These are phyloP conservation scores for Hirtodrosophila duncani DNA, from an alignment of 2,888 invertebrate genomes.

Conservation along the genomic window DNA sequence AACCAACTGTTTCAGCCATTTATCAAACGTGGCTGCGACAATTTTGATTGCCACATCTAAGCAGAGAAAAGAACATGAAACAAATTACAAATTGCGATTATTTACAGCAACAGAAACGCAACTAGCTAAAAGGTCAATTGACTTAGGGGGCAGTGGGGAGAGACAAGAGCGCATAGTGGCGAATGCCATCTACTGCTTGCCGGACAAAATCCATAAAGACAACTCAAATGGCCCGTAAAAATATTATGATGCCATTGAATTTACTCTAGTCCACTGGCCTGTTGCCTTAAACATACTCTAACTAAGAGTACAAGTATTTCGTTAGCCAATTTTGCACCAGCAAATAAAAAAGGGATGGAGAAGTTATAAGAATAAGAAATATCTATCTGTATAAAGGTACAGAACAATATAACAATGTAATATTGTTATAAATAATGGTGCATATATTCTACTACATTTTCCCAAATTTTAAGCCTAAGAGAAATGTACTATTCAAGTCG, in stretches of 20 bases:
- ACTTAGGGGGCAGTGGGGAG: background rate
- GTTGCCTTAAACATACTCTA: constrained; percentile 10
- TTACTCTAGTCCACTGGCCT: constrained; percentile 18
- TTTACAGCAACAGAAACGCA: constrained; percentile 57
- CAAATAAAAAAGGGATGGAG: too few species aligned
- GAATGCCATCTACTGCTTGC: too few species aligned
- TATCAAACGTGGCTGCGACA: constrained; percentile 53
- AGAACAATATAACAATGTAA: too few species aligned
- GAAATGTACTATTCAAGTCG: too few species aligned
- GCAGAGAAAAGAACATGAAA: constrained; percentile 41
- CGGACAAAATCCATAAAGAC: constrained; percentile 64
- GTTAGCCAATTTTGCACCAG: too few species aligned
- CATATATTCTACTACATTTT: too few species aligned
- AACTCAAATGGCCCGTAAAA: constrained; percentile 66
- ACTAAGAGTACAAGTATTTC: background rate
- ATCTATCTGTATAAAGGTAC: too few species aligned
- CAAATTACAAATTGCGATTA: constrained; percentile 53
- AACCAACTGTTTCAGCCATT: constrained; percentile 45
- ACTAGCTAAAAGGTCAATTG: constrained; percentile 50
- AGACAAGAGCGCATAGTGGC: background rate
- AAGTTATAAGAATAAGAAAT: too few species aligned
- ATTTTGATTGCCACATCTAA: constrained; percentile 51
- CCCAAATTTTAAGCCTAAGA: too few species aligned
- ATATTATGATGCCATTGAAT: constrained; percentile 69
- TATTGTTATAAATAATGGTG: too few species aligned